These are phyloP conservation scores for Stegana nigrithorax DNA, from an alignment of 2,888 invertebrate species.

Conservation along the genomic window DNA sequence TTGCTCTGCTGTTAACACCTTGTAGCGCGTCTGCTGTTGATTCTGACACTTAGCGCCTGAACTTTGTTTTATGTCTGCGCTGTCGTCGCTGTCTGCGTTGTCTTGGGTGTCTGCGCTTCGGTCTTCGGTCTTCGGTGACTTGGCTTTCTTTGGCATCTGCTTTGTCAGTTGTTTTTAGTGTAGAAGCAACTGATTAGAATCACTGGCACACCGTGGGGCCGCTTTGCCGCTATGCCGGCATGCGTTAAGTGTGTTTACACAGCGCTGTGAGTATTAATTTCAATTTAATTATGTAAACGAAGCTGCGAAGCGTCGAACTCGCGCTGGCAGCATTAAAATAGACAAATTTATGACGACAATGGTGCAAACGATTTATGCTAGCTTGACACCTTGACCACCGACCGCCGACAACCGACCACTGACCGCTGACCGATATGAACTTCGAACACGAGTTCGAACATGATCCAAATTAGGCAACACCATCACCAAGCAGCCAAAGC, in stretches of 20 bases:
- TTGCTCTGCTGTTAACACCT: slow-evolving; percentile 61
- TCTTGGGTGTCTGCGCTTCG: not conserved
- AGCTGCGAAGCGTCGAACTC: slow-evolving; percentile 29
- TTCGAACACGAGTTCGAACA: slow-evolving; percentile 14
- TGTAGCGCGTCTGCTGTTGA: slow-evolving; percentile 24
- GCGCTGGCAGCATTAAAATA: slow-evolving; percentile 22
- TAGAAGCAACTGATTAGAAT: slow-evolving; percentile 43
- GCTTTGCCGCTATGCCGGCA: no score
- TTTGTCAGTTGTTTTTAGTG: no score
- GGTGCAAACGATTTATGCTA: slow-evolving; percentile 48
- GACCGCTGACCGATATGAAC: no score
- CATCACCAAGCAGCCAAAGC: no score
- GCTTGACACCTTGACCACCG: slow-evolving; percentile 61
- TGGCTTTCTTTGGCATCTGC: no score
- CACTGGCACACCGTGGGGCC: no score
- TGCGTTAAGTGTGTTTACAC: not conserved
- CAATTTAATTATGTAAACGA: slow-evolving; percentile 61
- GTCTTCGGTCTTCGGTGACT: slow-evolving; percentile 19
- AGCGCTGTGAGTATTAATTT: not conserved
- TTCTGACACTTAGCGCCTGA: slow-evolving; percentile 55
- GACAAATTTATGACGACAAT: slow-evolving; percentile 16
- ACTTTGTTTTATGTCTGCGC: no score
- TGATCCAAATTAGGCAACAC: no score
- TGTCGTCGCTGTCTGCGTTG: no score
- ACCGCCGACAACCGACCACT: no score